Conservation (phyloP, 2,888 invertebrate genomes). For the Amphipyra berbera region DNA sequence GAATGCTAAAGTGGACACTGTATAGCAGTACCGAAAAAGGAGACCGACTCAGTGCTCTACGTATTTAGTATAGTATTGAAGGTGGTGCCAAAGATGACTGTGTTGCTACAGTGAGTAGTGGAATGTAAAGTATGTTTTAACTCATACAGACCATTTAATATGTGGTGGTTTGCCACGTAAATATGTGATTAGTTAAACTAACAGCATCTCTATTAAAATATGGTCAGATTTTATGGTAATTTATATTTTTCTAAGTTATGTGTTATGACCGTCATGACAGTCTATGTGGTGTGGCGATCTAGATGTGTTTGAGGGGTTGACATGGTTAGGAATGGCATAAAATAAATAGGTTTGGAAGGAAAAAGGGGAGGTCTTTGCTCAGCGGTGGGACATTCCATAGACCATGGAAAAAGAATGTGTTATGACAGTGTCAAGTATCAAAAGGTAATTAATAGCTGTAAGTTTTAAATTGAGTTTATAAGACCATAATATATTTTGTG, state of each 20-base stretch:
- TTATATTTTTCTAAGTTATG: slow-evolving; percentile 8
- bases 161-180: slow-evolving; percentile 4
- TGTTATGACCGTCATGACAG: not conserved
- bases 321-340: too few relatives aligned
- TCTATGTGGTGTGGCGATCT: too few relatives aligned
- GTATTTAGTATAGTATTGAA: slow-evolving; percentile 68
- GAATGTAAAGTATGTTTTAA: slow-evolving; percentile 34
- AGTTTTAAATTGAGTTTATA: slow-evolving; percentile 11
- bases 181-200: slow-evolving; percentile 6
- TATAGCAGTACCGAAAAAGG: slow-evolving; percentile 72
- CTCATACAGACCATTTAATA: slow-evolving; percentile 22
- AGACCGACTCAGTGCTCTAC: slow-evolving; percentile 68
- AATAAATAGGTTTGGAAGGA: too few relatives aligned
- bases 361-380: too few relatives aligned
- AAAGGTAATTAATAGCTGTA: slow-evolving; percentile 1
- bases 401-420: too few relatives aligned
- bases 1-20: slow-evolving; percentile 80
- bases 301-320: too few relatives aligned
- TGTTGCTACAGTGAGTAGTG: slow-evolving; percentile 45
- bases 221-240: not conserved
- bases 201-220: slow-evolving; percentile 17
- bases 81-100: slow-evolving; percentile 79
- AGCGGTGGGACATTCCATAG: too few relatives aligned
- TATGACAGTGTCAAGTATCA: not conserved
- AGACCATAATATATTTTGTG: not conserved